Evolutionary conservation across 2,113 vertebrate species (phyloP), one percentile per base, ranked within the genome.

Genomic region (Rhinoderma darwinii): DNA sequence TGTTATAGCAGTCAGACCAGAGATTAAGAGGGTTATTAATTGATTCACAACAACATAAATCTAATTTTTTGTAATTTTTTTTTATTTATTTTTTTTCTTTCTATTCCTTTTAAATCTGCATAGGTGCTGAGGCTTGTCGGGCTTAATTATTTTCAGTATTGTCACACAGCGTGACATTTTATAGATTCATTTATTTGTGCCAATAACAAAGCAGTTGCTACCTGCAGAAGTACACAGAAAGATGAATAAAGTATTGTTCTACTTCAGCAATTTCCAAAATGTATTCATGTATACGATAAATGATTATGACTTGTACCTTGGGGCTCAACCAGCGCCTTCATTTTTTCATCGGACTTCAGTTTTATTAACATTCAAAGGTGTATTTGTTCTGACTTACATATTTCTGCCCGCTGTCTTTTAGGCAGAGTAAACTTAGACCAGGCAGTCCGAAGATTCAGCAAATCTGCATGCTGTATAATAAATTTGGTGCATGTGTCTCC

Each of bases 1-100:
- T 61, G 79, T 82, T 82, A 18, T 82, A 66, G 79, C 79, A 82
- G 79, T 82, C 79, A 44, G 37, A 82, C 79, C 79, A 82, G 79
- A 82, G 79, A 82, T 82, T 82, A 66, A 82, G 79, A 17, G 14
- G 79, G 25, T 66, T 61, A 11, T 61, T 82, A 63, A 82, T 63
- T 63, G 79, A 66, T 43, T 82, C 79, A 66, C 56, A 30, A 20
- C 25, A 79, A 39, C 10, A 79, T 66, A 43, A 17, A 44, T 82
- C 79, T 27, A 8, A 27, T 41, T 81, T 43, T 61, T 81, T 9
- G 17, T 35, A 0, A 18, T 81, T 43, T 20, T 30, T 43, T 35
- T n/a, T 41, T 43, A 39, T 56, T 59, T n/a, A 9, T 32, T 25
- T 12, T 54, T 54, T 27, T 44, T 44, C 15, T 41, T 73, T n/a